A percentile compares a stretch with the other conserved stretches of the same genome.
Conservation (phyloP, 1,140 invertebrate species). For the Maconellicoccus hirsutus region DNA sequence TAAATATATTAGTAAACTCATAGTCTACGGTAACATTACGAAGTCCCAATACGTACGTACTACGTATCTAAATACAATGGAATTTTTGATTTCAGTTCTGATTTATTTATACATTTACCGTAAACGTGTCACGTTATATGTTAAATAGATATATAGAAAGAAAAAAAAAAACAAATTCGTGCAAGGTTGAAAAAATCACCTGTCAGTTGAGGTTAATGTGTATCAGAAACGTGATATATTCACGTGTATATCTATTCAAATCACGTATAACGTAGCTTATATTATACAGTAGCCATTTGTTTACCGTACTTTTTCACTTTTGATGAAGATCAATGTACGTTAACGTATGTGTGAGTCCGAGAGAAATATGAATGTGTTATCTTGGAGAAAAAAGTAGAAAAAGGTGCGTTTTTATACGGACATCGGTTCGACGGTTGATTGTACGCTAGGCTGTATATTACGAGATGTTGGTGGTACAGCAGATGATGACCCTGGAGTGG, state of each 20-base stretch:
- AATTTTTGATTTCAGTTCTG: constrained; percentile 4
- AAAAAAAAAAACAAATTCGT: neutral
- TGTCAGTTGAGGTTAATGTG: constrained; percentile 1
- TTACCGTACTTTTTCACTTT: neutral
- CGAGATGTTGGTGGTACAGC: no score
- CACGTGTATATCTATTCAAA: constrained; percentile 2
- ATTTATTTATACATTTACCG: constrained; percentile 1
- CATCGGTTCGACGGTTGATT: no score
- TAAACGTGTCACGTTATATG: constrained; percentile 8
- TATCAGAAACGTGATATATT: constrained; percentile 9
- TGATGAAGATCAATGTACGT: neutral
- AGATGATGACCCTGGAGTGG: no score
- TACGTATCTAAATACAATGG: constrained; percentile 9
- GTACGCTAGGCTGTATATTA: no score
- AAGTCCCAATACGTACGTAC: neutral
- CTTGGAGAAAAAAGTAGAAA: no score
- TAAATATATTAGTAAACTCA: no score
- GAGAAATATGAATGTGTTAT: no score
- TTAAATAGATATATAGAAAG: neutral
- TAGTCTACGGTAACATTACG: no score
- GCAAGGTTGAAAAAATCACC: constrained; percentile 7
- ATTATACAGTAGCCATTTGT: neutral
- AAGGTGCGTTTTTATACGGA: no score
- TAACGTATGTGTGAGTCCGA: no score
- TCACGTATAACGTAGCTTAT: neutral